These are phyloP conservation scores for Microcebus tavaratra DNA, from an alignment of 2,113 vertebrate species.

Conservation along the genomic window DNA sequence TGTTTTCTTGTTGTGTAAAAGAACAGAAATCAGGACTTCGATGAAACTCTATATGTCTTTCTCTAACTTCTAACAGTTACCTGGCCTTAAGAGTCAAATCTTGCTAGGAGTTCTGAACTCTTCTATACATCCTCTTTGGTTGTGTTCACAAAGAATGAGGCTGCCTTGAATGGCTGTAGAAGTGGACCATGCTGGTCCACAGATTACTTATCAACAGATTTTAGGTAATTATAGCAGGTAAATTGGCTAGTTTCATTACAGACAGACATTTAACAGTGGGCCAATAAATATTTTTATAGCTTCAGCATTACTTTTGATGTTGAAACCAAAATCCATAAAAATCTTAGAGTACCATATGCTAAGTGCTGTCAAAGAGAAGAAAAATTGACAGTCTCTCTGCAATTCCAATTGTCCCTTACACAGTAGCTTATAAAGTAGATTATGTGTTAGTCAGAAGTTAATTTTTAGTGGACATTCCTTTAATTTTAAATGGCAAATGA, in stretches of 20 bases:
- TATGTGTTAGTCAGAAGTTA: neutral
- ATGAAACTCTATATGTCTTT: neutral
- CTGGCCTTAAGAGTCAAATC: fast-evolving
- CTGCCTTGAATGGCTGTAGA: neutral
- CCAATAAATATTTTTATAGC: constrained; percentile 47
- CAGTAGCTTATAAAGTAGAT: neutral
- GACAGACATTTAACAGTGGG: constrained; percentile 24
- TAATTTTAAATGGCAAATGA: constrained; percentile 61
- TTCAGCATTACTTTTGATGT: constrained; percentile 28
- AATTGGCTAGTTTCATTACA: neutral
- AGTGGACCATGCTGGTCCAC: neutral
- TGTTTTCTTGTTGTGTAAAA: neutral
- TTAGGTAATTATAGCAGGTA: neutral
- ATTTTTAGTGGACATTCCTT: constrained; percentile 35
- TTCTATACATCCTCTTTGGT: neutral
- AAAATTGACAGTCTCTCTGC: neutral
- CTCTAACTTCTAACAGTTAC: neutral
- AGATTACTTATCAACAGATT: neutral
- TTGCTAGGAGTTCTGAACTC: neutral
- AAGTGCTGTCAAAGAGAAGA: neutral
- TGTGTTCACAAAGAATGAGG: neutral
- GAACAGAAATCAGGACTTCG: neutral
- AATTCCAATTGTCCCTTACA: neutral
- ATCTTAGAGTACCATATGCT: neutral
- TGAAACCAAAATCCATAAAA: neutral